A percentile compares a stretch with the other conserved stretches of the same genome.
Conservation (phyloP, 2,797 vertebrate genomes). For the Falco novaeseelandiae region DNA sequence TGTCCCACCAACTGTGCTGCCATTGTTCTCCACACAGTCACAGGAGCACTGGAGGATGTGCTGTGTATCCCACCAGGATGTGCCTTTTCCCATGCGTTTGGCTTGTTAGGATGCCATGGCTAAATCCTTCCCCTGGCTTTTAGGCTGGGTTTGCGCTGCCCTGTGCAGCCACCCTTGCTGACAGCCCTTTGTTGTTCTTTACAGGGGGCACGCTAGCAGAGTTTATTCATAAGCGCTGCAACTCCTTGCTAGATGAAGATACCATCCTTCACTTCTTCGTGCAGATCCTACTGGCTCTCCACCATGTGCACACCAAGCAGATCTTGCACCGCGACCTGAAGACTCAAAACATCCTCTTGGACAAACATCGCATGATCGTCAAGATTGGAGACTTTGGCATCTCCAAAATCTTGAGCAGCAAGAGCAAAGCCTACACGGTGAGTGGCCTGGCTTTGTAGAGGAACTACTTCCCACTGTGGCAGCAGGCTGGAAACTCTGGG, state of each 20-base stretch:
- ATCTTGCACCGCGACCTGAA: constrained; percentile 98
- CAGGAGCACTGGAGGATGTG: background rate
- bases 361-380: constrained; percentile 97
- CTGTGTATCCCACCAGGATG: background rate
- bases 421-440: constrained; percentile 98
- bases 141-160: background rate
- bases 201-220: constrained; percentile 93
- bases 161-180: background rate
- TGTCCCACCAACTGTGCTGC: background rate
- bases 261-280: constrained; percentile 98
- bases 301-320: constrained; percentile 96
- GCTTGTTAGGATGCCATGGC: background rate
- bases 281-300: constrained; percentile 94
- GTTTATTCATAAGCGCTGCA: constrained; percentile 97
- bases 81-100: background rate
- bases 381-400: constrained; percentile 99
- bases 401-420: constrained; percentile 99
- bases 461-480: background rate
- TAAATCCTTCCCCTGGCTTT: background rate
- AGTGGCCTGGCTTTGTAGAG: constrained; percentile 23
- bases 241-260: constrained; percentile 95
- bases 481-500: background rate
- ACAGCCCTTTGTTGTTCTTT: background rate
- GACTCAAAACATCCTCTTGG: constrained; percentile 97
- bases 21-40: background rate